These are phyloP conservation scores for Sternarchorhynchus goeldii DNA, from an alignment of 2,797 vertebrate genomes.

Conservation along the genomic window DNA sequence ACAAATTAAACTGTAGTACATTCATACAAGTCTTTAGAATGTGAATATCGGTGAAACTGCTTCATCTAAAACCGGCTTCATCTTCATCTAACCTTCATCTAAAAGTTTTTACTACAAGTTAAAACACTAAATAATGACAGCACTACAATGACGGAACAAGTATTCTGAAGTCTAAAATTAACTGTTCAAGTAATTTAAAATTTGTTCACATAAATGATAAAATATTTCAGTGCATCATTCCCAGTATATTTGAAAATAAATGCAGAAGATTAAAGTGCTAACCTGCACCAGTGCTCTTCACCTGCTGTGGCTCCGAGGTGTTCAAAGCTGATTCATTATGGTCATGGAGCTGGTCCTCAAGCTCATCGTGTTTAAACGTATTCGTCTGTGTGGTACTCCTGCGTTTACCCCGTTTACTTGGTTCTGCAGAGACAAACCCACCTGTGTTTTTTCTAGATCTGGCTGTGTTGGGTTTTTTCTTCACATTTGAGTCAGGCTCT, in stretches of 20 bases:
- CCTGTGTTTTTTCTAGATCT: slow-evolving; percentile 19
- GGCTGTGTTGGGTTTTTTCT: slow-evolving; percentile 23
- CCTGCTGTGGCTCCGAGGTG: slow-evolving; percentile 6
- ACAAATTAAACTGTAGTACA: background rate
- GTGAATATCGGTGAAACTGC: background rate
- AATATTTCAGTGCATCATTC: too few species aligned
- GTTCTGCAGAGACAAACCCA: slow-evolving; percentile 16
- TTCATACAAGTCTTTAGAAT: background rate
- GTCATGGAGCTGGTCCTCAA: slow-evolving; percentile 19
- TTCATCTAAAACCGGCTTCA: too few species aligned
- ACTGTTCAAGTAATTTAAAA: too few species aligned
- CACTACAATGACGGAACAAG: too few species aligned
- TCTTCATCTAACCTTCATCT: too few species aligned
- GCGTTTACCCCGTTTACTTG: slow-evolving; percentile 46
- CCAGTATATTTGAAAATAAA: too few species aligned
- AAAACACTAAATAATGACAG: background rate
- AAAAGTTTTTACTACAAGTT: too few species aligned
- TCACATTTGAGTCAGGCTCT: slow-evolving; percentile 15
- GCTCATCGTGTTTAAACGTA: slow-evolving; percentile 24
- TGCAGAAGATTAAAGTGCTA: too few species aligned
- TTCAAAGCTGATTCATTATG: background rate
- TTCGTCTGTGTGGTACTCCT: background rate
- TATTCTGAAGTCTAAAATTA: too few species aligned
- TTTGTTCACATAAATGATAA: too few species aligned
- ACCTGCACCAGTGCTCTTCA: slow-evolving; percentile 34